Conservation (phyloP, 2,113 vertebrate species). For the Boulengeromyrus knoepffleri region DNA sequence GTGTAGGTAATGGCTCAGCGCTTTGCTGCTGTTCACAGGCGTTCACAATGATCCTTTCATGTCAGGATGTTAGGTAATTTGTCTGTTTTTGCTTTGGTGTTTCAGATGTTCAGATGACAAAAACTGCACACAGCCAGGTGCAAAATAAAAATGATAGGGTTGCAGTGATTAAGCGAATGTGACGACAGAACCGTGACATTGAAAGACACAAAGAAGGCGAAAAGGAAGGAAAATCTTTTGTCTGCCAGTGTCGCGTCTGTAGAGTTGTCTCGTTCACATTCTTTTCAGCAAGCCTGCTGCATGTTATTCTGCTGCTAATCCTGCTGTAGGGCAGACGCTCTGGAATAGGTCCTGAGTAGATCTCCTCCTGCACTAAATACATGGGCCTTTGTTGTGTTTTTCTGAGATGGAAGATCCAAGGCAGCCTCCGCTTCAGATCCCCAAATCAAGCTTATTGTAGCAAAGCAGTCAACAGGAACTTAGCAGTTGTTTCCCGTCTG, state of each 20-base stretch:
- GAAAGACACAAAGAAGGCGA: background rate
- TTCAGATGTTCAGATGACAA: background rate
- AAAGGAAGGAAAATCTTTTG: background rate
- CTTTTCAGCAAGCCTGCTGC: background rate
- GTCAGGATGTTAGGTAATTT: background rate
- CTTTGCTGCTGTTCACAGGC: background rate
- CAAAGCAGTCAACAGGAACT: background rate
- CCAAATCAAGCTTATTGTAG: background rate
- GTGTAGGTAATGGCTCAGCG: background rate
- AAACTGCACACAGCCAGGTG: background rate
- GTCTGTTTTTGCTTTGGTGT: background rate
- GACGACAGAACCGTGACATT: background rate
- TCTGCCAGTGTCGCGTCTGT: background rate
- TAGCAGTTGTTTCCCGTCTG: slow-evolving; percentile 35
- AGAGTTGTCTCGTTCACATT: background rate
- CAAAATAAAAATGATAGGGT: too few species aligned
- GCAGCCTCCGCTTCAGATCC: background rate
- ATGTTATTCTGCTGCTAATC: background rate
- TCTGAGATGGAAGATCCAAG: background rate
- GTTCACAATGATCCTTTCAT: background rate
- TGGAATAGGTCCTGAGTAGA: background rate
- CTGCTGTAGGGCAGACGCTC: background rate
- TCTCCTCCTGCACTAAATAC: background rate
- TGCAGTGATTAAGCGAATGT: background rate
- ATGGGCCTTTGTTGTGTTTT: background rate